phyloP scores from a whole-genome alignment of 2,888 invertebrate species.

The Synergus gifuensis region DNA sequence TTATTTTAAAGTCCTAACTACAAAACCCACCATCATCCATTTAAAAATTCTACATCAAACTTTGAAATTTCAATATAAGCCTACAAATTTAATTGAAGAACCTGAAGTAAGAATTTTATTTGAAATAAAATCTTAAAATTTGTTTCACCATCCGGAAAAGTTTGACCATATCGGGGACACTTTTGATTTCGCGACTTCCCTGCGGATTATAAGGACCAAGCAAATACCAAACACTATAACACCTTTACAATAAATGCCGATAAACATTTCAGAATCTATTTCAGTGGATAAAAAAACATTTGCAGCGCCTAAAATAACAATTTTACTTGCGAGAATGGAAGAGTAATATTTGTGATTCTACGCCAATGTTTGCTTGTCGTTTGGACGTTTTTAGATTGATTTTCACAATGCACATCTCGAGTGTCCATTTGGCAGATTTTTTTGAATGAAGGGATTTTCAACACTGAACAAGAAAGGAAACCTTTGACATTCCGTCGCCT shows the following conservation, averaged over 20 bases:
- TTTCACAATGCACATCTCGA: conserved; percentile 50
- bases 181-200: not conserved
- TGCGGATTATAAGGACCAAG: not conserved
- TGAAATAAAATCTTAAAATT: too few species aligned
- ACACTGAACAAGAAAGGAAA: conserved; percentile 32
- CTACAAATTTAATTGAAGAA: too few species aligned
- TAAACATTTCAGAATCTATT: not conserved
- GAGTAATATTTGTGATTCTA: conserved; percentile 12
- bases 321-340: not conserved
- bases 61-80: too few species aligned
- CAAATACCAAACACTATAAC: not conserved
- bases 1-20: not conserved
- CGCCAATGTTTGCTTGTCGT: conserved; percentile 41
- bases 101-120: too few species aligned
- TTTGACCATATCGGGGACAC: not conserved
- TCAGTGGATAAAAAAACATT: not conserved
- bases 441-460: conserved; percentile 44
- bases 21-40: too few species aligned
- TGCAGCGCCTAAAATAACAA: not conserved
- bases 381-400: conserved; percentile 5
- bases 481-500: conserved; percentile 59
- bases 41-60: too few species aligned
- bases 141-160: not conserved
- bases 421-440: conserved; percentile 44
- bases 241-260: not conserved